Evolutionary conservation across 2,888 invertebrate species (phyloP).

Genomic region (Polylopha cassiicola): DNA sequence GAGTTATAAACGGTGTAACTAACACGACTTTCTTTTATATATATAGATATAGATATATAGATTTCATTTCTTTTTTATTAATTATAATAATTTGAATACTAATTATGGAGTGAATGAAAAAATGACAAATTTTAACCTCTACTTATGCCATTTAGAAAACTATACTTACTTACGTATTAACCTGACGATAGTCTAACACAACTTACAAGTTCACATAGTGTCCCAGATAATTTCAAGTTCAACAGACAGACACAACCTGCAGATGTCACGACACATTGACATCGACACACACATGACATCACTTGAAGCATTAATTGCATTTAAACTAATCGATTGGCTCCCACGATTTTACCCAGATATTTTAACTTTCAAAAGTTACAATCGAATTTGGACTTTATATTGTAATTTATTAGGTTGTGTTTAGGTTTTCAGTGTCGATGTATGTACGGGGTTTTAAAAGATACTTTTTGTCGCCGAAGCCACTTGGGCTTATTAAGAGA

Average conservation of each 20-base stretch:
- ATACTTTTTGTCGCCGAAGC: constrained; percentile 61
- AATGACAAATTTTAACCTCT: too few relatives aligned
- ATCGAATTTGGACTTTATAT: not conserved
- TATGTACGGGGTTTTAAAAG: constrained; percentile 38
- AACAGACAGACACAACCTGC: not conserved
- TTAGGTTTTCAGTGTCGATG: not conserved
- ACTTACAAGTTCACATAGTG: too few relatives aligned
- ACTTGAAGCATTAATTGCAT: constrained; percentile 49
- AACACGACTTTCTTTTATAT: too few relatives aligned
- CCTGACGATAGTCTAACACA: too few relatives aligned
- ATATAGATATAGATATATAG: too few relatives aligned
- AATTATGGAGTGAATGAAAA: too few relatives aligned
- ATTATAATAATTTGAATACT: too few relatives aligned
- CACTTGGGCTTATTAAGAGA: constrained; percentile 71
- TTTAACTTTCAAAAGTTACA: not conserved
- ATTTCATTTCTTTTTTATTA: too few relatives aligned
- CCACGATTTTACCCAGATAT: constrained; percentile 40
- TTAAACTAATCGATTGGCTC: constrained; percentile 56
- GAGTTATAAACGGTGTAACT: too few relatives aligned
- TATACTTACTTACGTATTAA: too few relatives aligned
- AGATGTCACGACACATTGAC: constrained; percentile 8
- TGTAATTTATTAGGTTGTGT: not conserved
- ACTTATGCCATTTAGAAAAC: too few relatives aligned
- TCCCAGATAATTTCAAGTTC: not conserved
- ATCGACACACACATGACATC: constrained; percentile 49